A percentile compares a stretch with the other conserved stretches of the same genome.
phyloP scores from a whole-genome alignment of 2,888 invertebrate genomes.

The Melinopterus prodromus region DNA sequence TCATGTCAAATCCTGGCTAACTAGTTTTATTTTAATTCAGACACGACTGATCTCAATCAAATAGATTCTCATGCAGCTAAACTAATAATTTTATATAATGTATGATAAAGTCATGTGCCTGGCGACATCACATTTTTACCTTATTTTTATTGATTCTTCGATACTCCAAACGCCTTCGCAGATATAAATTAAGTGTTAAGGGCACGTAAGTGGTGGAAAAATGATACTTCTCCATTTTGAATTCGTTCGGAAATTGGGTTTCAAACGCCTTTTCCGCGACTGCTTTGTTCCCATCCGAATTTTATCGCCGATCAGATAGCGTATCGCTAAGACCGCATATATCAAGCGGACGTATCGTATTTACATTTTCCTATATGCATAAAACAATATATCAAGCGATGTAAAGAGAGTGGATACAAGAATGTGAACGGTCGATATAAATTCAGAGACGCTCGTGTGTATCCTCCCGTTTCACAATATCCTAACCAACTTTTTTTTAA shows the following conservation, averaged over 20 bases:
- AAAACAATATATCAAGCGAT: neutral
- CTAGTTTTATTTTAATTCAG: no score
- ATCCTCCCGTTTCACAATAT: neutral
- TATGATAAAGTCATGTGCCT: no score
- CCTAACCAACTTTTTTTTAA: neutral
- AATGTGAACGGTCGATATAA: neutral
- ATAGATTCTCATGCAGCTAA: no score
- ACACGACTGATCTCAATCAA: no score
- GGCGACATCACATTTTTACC: no score
- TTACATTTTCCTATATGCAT: neutral
- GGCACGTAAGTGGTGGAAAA: neutral
- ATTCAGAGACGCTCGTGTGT: neutral
- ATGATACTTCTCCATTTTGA: neutral
- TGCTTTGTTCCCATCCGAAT: neutral
- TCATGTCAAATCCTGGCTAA: no score
- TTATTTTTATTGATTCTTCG: neutral
- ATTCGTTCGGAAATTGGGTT: neutral
- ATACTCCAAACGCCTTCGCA: neutral
- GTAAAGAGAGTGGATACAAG: neutral
- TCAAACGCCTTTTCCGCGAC: neutral
- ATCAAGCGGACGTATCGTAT: neutral
- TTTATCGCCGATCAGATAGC: neutral
- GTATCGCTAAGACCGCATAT: constrained; percentile 4
- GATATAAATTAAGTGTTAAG: neutral
- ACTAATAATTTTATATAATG: no score